Conservation (phyloP, 2,888 invertebrate genomes). For the Phaedon cochleariae region DNA sequence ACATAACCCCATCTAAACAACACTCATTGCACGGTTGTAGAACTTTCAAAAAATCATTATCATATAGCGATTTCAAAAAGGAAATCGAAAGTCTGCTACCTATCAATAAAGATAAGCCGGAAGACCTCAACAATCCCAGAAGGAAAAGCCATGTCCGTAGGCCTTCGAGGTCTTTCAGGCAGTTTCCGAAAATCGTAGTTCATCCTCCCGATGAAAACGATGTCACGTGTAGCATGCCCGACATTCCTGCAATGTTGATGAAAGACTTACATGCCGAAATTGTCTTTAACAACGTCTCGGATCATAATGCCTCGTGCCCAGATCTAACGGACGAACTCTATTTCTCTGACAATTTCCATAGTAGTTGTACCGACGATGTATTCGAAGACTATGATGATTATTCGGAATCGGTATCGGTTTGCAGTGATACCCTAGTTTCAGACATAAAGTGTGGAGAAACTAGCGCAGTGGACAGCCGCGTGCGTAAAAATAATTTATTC, state of each 20-base stretch:
- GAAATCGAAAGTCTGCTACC: constrained; percentile 58
- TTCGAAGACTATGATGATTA: constrained; percentile 31
- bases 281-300: constrained; percentile 48
- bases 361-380: constrained; percentile 22
- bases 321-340: constrained; percentile 49
- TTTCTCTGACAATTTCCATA: constrained; percentile 30
- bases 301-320: constrained; percentile 54
- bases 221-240: constrained; percentile 58
- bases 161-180: constrained; percentile 54
- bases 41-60: constrained; percentile 51
- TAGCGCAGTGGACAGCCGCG: constrained; percentile 16
- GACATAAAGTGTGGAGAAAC: constrained; percentile 26
- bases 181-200: constrained; percentile 55
- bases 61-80: constrained; percentile 57
- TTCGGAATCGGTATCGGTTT: constrained; percentile 31
- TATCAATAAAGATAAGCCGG: constrained; percentile 43
- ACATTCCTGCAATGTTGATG: constrained; percentile 48
- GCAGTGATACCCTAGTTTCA: constrained; percentile 28
- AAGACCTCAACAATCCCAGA: constrained; percentile 42
- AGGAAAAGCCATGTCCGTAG: constrained; percentile 44
- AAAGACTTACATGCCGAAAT: constrained; percentile 21
- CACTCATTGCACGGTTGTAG: constrained; percentile 29
- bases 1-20: constrained; percentile 25
- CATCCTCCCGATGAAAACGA: constrained; percentile 53
- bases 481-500: constrained; percentile 34